Evolutionary conservation across 2,888 invertebrate species (phyloP).

Genomic region (Cantharis flavilabris): DNA sequence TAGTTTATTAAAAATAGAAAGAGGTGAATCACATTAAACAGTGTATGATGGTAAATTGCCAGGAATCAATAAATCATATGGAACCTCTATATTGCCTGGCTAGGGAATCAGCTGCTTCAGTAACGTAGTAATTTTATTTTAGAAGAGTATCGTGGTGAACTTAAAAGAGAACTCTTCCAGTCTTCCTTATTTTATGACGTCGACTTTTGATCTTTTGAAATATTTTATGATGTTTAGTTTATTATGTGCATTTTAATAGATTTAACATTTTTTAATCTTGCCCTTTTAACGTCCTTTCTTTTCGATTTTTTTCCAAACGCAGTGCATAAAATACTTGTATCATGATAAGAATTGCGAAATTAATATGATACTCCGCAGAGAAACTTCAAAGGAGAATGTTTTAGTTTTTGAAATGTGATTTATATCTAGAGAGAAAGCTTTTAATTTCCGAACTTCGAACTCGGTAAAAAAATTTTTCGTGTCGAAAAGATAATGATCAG

Average conservation of each 20-base stretch:
- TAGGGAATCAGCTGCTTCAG: background rate
- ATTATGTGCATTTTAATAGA: background rate
- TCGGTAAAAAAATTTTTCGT: too few species aligned
- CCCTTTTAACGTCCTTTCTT: background rate
- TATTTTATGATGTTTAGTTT: background rate
- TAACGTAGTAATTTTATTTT: background rate
- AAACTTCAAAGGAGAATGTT: background rate
- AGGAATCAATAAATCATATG: constrained; percentile 1
- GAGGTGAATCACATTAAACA: background rate
- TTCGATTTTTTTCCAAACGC: background rate
- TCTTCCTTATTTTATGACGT: background rate
- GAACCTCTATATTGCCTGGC: background rate
- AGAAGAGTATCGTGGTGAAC: background rate
- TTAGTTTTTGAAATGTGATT: background rate
- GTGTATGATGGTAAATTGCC: background rate
- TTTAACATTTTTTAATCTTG: background rate
- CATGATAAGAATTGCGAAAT: background rate
- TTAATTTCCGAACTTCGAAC: background rate
- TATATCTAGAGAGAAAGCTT: background rate
- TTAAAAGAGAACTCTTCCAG: background rate
- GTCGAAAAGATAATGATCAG: too few species aligned
- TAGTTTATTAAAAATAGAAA: background rate
- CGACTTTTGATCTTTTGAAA: background rate
- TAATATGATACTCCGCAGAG: background rate
- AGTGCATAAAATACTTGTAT: background rate